phyloP scores from a whole-genome alignment of 2,888 invertebrate species.

The Athripsodes cinereus region DNA sequence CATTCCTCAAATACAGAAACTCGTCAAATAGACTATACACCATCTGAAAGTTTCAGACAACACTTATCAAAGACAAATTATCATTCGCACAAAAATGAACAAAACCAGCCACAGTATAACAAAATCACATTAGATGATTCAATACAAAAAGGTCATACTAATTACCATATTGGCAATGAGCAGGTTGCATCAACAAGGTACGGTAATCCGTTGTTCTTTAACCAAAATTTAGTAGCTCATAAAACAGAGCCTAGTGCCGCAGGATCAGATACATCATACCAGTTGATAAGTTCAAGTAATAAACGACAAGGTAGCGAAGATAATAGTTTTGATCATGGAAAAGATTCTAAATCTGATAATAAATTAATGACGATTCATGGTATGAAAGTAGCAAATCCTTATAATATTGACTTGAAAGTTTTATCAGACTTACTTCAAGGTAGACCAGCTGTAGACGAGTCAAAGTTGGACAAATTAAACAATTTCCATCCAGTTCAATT shows the following conservation, averaged over 20 bases:
- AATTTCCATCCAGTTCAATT: slow-evolving; percentile 18
- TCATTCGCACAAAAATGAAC: slow-evolving; percentile 13
- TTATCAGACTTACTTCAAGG: slow-evolving; percentile 47
- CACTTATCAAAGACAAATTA: slow-evolving; percentile 7
- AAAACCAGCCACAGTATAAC: slow-evolving; percentile 10
- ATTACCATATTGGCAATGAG: slow-evolving; percentile 3
- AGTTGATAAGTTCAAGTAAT: background rate
- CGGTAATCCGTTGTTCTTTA: background rate
- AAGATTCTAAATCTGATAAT: slow-evolving; percentile 36
- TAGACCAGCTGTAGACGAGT: slow-evolving; percentile 39
- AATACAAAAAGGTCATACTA: slow-evolving; percentile 15
- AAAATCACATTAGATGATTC: slow-evolving; percentile 10
- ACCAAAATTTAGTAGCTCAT: slow-evolving; percentile 9
- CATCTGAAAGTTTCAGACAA: slow-evolving; percentile 24
- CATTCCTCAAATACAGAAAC: slow-evolving; percentile 24
- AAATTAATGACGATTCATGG: slow-evolving; percentile 44
- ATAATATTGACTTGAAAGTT: slow-evolving; percentile 46
- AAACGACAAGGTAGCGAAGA: background rate
- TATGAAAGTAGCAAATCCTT: slow-evolving; percentile 48
- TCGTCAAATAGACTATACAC: slow-evolving; percentile 24
- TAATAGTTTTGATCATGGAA: background rate
- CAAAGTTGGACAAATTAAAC: slow-evolving; percentile 34
- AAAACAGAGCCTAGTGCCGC: background rate
- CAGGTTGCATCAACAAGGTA: background rate
- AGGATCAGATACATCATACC: background rate